These are phyloP conservation scores for Corbicula japonica DNA, from an alignment of 2,888 invertebrate species.

Conservation along the genomic window DNA sequence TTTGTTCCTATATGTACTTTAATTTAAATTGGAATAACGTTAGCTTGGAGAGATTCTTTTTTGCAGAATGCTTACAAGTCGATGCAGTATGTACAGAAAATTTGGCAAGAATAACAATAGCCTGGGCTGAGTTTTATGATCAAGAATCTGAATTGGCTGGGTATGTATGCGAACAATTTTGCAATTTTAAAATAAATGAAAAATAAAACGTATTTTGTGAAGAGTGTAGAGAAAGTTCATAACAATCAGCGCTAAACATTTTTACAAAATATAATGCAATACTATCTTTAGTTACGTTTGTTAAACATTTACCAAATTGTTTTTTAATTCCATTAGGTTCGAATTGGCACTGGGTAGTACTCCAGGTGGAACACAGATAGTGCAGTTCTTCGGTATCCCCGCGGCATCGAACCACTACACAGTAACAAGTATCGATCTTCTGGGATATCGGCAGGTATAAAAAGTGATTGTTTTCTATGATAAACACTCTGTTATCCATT, in stretches of 20 bases:
- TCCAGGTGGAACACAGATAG: conserved; percentile 45
- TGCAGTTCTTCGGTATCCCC: conserved; percentile 33
- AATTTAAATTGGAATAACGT: too few species aligned
- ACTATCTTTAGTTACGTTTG: neutral
- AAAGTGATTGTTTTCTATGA: neutral
- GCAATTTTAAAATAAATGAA: neutral
- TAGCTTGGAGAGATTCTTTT: too few species aligned
- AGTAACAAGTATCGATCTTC: conserved; percentile 36
- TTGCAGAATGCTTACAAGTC: conserved; percentile 56
- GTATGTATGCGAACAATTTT: conserved; percentile 18
- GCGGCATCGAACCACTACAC: conserved; percentile 19
- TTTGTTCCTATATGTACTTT: too few species aligned
- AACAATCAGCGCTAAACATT: neutral
- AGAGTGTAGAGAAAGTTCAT: too few species aligned
- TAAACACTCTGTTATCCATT: too few species aligned
- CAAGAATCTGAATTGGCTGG: conserved; percentile 56
- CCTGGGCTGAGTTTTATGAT: conserved; percentile 64
- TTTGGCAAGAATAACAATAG: conserved; percentile 46
- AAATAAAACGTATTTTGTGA: too few species aligned
- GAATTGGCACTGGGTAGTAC: conserved; percentile 45
- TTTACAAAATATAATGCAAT: neutral
- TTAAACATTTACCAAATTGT: neutral
- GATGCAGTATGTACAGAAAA: conserved; percentile 70
- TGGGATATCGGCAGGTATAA: conserved; percentile 44
- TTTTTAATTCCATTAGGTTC: neutral